A percentile compares a stretch with the other conserved stretches of the same genome.
phyloP scores from a whole-genome alignment of 2,113 vertebrate species.

The Naja naja region DNA sequence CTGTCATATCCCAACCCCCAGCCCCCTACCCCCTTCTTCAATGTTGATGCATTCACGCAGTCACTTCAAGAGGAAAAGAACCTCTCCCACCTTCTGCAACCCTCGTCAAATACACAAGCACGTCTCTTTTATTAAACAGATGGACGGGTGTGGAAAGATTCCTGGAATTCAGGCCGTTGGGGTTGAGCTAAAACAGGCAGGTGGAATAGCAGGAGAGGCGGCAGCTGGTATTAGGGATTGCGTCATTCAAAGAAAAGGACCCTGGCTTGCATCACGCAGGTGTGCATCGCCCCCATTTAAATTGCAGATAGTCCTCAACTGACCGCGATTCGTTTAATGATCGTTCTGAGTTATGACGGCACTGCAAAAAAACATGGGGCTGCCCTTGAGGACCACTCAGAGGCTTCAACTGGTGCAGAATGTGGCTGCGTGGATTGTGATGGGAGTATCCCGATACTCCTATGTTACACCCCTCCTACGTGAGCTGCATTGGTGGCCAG shows the following conservation, averaged over 20 bases:
- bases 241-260: neutral
- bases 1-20: neutral
- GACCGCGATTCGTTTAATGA: too few relatives aligned
- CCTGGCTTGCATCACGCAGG: too few relatives aligned
- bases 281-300: neutral
- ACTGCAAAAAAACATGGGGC: too few relatives aligned
- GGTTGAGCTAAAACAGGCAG: neutral
- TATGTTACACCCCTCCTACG: too few relatives aligned
- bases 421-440: too few relatives aligned
- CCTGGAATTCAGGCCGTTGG: neutral
- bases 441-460: too few relatives aligned
- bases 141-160: neutral
- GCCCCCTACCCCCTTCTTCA: neutral
- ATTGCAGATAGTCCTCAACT: neutral
- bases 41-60: accelerated
- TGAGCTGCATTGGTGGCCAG: too few relatives aligned
- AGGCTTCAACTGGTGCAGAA: too few relatives aligned
- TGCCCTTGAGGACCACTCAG: too few relatives aligned
- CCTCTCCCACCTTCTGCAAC: neutral
- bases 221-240: neutral
- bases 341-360: too few relatives aligned
- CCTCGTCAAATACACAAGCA: neutral
- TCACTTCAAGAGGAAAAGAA: neutral
- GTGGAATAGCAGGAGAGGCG: neutral
- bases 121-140: neutral